Evolutionary conservation across 2,888 invertebrate species (phyloP).

Genomic region (Dicyrtoma fusca): DNA sequence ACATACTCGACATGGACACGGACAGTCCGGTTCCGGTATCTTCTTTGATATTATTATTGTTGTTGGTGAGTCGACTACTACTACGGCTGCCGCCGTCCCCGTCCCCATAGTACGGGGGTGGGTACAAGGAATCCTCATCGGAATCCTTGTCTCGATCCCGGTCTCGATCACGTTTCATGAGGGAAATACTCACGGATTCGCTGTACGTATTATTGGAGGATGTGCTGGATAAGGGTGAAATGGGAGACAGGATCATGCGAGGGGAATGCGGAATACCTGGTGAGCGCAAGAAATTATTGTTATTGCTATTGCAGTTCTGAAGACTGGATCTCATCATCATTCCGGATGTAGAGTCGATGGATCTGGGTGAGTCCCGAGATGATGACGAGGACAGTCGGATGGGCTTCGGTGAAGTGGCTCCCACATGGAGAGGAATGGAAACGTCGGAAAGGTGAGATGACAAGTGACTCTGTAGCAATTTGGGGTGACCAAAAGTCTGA

Average conservation of each 20-base stretch:
- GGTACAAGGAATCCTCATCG: slow-evolving; percentile 26
- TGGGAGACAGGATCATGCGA: slow-evolving; percentile 31
- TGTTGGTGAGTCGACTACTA: too few relatives aligned
- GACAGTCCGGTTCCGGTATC: background rate
- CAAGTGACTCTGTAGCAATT: slow-evolving; percentile 52
- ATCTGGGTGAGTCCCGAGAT: slow-evolving; percentile 14
- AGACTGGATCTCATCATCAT: background rate
- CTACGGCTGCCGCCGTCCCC: too few relatives aligned
- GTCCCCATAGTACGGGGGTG: background rate
- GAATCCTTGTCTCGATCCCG: slow-evolving; percentile 21
- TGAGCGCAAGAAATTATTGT: slow-evolving; percentile 21
- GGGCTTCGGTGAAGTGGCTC: background rate
- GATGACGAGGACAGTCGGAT: background rate
- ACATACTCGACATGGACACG: background rate
- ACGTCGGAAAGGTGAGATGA: slow-evolving; percentile 47
- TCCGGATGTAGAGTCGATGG: background rate
- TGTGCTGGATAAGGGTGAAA: slow-evolving; percentile 40
- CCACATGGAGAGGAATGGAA: slow-evolving; percentile 1
- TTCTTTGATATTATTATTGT: background rate
- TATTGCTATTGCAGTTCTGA: slow-evolving; percentile 1
- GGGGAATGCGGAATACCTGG: slow-evolving; percentile 33
- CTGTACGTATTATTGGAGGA: slow-evolving; percentile 16
- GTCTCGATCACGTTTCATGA: background rate
- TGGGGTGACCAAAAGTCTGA: slow-evolving; percentile 48
- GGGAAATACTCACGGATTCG: background rate